Evolutionary conservation across 1,140 invertebrate species (phyloP).

Genomic region (Sycophila sp.): DNA sequence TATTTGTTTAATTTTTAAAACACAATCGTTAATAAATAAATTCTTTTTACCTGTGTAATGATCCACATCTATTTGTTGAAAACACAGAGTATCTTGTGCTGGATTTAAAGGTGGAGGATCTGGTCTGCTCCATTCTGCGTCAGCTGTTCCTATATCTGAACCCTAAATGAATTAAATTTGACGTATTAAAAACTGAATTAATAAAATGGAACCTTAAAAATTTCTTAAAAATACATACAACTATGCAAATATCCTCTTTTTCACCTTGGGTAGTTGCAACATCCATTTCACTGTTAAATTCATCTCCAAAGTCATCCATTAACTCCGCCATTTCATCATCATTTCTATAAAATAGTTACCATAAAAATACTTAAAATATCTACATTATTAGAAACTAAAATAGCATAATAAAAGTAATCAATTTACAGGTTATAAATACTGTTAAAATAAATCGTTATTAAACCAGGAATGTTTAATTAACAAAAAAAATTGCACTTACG

Average conservation of each 20-base stretch:
- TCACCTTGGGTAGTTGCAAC: too few relatives aligned
- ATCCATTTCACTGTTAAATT: conserved; percentile 57
- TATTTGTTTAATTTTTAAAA: not conserved
- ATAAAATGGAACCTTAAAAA: too few relatives aligned
- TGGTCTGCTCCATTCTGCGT: conserved; percentile 77
- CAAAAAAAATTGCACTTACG: conserved; percentile 11
- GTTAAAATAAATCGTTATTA: too few relatives aligned
- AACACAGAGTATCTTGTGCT: conserved; percentile 74
- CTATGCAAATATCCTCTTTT: conserved; percentile 48
- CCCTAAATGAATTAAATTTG: conserved; percentile 63
- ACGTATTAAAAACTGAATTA: conserved; percentile 25
- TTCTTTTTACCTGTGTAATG: conserved; percentile 79
- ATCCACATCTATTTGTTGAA: conserved; percentile 94
- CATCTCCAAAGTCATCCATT: conserved; percentile 69
- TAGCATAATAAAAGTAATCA: not conserved
- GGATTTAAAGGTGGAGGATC: conserved; percentile 75
- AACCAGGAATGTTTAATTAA: too few relatives aligned
- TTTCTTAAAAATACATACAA: conserved; percentile 46
- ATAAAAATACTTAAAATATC: not conserved
- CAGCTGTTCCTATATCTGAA: conserved; percentile 75
- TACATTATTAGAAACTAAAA: too few relatives aligned
- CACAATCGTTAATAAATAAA: not conserved
- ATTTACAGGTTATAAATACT: conserved; percentile 22
- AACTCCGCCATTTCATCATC: conserved; percentile 71
- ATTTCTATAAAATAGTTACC: conserved; percentile 29